Evolutionary conservation across 2,888 invertebrate genomes (phyloP), one percentile per base, ranked within the genome.

Genomic region (Acronicta aceris): DNA sequence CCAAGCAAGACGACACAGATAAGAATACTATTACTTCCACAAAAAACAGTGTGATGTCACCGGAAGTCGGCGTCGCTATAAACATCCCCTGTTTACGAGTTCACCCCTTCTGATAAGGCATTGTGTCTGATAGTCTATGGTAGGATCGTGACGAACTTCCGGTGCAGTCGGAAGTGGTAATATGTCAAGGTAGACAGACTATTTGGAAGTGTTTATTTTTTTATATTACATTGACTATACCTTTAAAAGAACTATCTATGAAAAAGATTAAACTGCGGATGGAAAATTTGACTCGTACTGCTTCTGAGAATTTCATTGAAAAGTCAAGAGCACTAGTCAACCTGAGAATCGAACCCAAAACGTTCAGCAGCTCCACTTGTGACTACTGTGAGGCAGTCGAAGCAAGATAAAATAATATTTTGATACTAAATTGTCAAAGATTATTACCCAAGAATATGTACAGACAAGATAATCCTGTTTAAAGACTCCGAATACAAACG

Each of bases 81-180:
- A 79, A 79, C 74, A 78, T 74, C 69, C 72, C 65, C 61, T 73
- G 70, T 73, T 73, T 73, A 73, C 74, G 73, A 69, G 65, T 65
- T 65, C 72, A 59, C 77, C 64, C 74, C 65, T 63, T 59, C 59
- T 71, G 78, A 78, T 78, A 78, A 77, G 45, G 57, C 64, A 69
- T 71, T 75, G 69, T 73, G 57, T 75, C 62, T 74, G 70, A 67
- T 67, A 65, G 71, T 71, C 63, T 71, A 65, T 65, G 66, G 68
- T 46, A 63, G 56, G 38, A 57, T 62, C 59, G 66, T 64, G 78
- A 74, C 69, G 71, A 65, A 52, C 62, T 74, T 78, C 78, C 77
- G 65, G 56, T 58, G 51, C 45, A 54, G 63, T 57, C 77, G 76
- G 76, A 77, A 76, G 62, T 51, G 57, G 74, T 65, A 65, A 74